These are phyloP conservation scores for Parauchenoglanis ngamensis DNA, from an alignment of 2,797 vertebrate species.

Conservation along the genomic window DNA sequence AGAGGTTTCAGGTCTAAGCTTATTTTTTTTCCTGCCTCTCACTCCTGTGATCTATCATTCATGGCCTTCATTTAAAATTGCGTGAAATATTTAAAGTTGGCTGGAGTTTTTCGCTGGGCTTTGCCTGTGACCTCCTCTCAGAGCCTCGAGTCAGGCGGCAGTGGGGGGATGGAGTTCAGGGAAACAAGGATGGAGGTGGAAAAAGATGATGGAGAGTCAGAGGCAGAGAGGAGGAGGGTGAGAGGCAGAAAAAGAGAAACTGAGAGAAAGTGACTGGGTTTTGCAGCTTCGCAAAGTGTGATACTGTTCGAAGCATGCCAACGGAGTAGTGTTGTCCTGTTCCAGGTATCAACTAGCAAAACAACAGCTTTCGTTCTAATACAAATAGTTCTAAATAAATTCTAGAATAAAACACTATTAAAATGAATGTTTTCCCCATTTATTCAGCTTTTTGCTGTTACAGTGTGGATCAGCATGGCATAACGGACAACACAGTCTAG, in stretches of 20 bases:
- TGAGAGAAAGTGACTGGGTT: conserved; percentile 6
- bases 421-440: conserved; percentile 50
- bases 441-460: conserved; percentile 54
- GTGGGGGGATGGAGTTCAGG: conserved; percentile 32
- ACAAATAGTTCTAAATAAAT: conserved; percentile 8
- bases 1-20: conserved; percentile 57
- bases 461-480: conserved; percentile 56
- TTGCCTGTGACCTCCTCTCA: conserved; percentile 70
- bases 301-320: conserved; percentile 3
- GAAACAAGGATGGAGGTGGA: conserved; percentile 23
- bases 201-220: conserved; percentile 32
- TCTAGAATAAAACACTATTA: conserved; percentile 55
- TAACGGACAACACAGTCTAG: conserved; percentile 40
- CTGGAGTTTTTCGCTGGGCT: conserved; percentile 70
- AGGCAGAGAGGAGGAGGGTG: conserved; percentile 12
- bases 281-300: conserved; percentile 28
- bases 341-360: background rate
- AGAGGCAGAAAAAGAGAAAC: conserved; percentile 13
- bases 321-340: background rate
- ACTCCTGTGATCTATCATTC: conserved; percentile 80
- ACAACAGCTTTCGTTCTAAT: background rate
- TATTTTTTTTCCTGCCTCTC: conserved; percentile 46
- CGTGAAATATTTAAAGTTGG: conserved; percentile 82
- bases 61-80: conserved; percentile 81
- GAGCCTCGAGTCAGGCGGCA: conserved; percentile 52